Evolutionary conservation across 2,113 vertebrate genomes (phyloP).

Genomic region (Cavia porcellus): DNA sequence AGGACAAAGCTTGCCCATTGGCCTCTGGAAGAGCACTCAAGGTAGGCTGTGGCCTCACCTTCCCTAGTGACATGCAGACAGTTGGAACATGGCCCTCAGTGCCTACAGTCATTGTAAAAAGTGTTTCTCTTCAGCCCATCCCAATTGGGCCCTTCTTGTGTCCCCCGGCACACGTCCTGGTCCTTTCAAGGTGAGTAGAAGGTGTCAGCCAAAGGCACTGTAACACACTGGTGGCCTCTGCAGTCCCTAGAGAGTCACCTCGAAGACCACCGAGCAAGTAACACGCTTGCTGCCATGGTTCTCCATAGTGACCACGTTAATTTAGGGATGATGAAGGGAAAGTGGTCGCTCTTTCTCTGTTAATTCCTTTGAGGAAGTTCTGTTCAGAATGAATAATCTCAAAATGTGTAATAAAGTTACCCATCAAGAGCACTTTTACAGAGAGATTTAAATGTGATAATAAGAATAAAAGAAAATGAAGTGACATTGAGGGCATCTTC

Average conservation of each 20-base stretch:
- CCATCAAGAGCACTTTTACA: slow-evolving; percentile 82
- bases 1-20: not conserved
- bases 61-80: not conserved
- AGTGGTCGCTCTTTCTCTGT: slow-evolving; percentile 60
- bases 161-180: not conserved
- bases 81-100: fast-evolving
- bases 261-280: not conserved
- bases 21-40: not conserved
- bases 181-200: not conserved
- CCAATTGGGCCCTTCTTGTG: not conserved
- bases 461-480: slow-evolving; percentile 80
- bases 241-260: not conserved
- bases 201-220: not conserved
- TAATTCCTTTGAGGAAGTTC: slow-evolving; percentile 84
- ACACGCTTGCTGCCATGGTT: fast-evolving
- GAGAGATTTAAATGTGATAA: slow-evolving; percentile 85
- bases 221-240: not conserved
- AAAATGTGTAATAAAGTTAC: slow-evolving; percentile 84
- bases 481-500: slow-evolving; percentile 75
- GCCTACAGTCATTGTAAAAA: not conserved
- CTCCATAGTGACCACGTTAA: not conserved
- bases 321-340: slow-evolving; percentile 49
- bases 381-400: slow-evolving; percentile 83
- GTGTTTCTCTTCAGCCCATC: not conserved
- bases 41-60: not conserved